Evolutionary conservation across 2,888 invertebrate genomes (phyloP).

Genomic region (Ennomos fuscantarius): DNA sequence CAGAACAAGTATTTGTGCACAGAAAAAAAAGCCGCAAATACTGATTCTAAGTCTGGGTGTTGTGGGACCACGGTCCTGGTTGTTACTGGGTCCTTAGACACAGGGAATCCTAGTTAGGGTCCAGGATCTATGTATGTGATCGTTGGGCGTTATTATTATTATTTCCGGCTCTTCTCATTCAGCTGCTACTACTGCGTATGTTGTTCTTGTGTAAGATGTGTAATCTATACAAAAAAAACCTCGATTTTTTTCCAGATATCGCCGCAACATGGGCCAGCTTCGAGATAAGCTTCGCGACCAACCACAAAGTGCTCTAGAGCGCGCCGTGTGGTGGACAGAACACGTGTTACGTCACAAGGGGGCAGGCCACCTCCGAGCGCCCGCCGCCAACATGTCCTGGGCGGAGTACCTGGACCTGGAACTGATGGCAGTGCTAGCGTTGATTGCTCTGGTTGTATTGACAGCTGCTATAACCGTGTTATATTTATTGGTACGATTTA

Average conservation of each 20-base stretch:
- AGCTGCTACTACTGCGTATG: too few relatives aligned
- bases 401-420: constrained; percentile 40
- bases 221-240: too few relatives aligned
- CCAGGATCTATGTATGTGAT: too few relatives aligned
- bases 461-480: not conserved
- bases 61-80: too few relatives aligned
- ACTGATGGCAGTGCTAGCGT: not conserved
- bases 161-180: too few relatives aligned
- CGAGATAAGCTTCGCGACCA: constrained; percentile 59
- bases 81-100: too few relatives aligned
- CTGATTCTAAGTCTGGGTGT: too few relatives aligned
- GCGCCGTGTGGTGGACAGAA: constrained; percentile 77
- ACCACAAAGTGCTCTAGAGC: constrained; percentile 62
- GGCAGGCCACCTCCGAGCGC: constrained; percentile 65
- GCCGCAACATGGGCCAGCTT: constrained; percentile 46
- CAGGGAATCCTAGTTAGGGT: too few relatives aligned
- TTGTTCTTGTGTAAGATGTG: too few relatives aligned
- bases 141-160: too few relatives aligned
- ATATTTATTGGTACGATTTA: not conserved
- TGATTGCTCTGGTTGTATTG: not conserved
- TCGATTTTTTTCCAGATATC: constrained; percentile 35
- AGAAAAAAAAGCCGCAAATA: too few relatives aligned
- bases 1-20: too few relatives aligned
- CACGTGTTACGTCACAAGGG: constrained; percentile 71
- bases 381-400: constrained; percentile 56